Conservation (phyloP, 2,797 vertebrate genomes). For the Pseudopleuronectes americanus region DNA sequence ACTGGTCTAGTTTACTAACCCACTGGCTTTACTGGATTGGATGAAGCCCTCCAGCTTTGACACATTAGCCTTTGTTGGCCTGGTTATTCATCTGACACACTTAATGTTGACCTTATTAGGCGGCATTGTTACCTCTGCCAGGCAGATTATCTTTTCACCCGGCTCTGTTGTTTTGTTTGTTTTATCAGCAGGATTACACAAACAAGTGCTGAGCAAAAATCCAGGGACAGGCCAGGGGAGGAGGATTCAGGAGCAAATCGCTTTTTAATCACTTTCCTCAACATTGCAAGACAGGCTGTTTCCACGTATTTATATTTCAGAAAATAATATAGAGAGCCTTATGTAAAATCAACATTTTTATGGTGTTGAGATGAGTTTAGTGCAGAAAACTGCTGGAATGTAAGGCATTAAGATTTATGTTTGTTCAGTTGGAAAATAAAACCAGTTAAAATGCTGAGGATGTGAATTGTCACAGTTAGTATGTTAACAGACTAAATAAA, state of each 20-base stretch:
- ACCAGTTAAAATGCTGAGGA: too few species aligned
- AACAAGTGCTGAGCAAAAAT: not conserved
- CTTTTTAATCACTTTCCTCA: too few species aligned
- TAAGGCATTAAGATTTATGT: too few species aligned
- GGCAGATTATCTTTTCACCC: not conserved
- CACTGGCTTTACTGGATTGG: constrained; percentile 9
- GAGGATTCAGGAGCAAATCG: not conserved
- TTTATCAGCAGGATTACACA: not conserved
- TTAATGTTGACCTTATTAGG: constrained; percentile 25
- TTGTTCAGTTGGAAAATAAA: too few species aligned
- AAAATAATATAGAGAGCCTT: too few species aligned
- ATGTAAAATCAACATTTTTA: too few species aligned
- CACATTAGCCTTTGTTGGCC: constrained; percentile 6
- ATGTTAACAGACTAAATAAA: too few species aligned
- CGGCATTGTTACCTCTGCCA: not conserved
- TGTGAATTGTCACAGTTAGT: too few species aligned
- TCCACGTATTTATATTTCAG: too few species aligned
- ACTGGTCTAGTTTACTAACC: constrained; percentile 35
- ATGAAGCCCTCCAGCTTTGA: constrained; percentile 8
- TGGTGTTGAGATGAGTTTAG: too few species aligned
- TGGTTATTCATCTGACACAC: constrained; percentile 26
- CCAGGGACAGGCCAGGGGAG: not conserved
- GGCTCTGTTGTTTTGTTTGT: not conserved
- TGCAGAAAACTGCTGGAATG: too few species aligned
- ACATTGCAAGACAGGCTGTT: too few species aligned